These are phyloP conservation scores for Carterocephalus palaemon DNA, from an alignment of 2,888 invertebrate species.

Conservation along the genomic window DNA sequence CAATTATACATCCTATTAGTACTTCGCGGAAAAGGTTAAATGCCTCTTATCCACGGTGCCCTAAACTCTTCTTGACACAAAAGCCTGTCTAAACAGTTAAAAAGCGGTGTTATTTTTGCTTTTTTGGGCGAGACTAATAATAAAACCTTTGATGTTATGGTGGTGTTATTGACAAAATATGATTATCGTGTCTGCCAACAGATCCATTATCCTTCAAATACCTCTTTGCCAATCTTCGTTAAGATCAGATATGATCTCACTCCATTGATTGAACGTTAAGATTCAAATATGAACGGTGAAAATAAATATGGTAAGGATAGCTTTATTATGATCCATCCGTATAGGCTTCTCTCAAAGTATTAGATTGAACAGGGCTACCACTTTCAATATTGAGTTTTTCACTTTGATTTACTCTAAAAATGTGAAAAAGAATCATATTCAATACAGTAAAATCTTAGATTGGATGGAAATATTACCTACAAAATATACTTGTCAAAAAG, in stretches of 20 bases:
- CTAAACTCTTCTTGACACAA: too few relatives aligned
- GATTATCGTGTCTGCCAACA: too few relatives aligned
- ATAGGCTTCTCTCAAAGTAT: neutral
- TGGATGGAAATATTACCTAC: too few relatives aligned
- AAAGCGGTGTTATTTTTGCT: too few relatives aligned
- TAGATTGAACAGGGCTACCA: slow-evolving; percentile 4
- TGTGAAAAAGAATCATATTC: too few relatives aligned
- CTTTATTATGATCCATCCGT: slow-evolving; percentile 13
- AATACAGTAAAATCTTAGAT: too few relatives aligned
- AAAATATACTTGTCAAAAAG: too few relatives aligned
- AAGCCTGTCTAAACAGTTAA: too few relatives aligned
- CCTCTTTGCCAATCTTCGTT: slow-evolving; percentile 3
- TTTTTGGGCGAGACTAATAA: neutral
- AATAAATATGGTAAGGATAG: slow-evolving; percentile 16
- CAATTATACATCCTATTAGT: slow-evolving; percentile 9
- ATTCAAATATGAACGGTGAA: slow-evolving; percentile 13
- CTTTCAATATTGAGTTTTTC: neutral
- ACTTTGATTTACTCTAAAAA: too few relatives aligned
- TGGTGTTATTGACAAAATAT: neutral
- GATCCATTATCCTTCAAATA: slow-evolving; percentile 2
- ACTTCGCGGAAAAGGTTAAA: neutral
- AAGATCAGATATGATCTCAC: slow-evolving; percentile 13
- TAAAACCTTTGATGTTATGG: neutral
- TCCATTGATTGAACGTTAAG: slow-evolving; percentile 3
- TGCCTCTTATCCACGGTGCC: too few relatives aligned